These are phyloP conservation scores for Epinotia brunnichana DNA, from an alignment of 2,888 invertebrate species.

Conservation along the genomic window DNA sequence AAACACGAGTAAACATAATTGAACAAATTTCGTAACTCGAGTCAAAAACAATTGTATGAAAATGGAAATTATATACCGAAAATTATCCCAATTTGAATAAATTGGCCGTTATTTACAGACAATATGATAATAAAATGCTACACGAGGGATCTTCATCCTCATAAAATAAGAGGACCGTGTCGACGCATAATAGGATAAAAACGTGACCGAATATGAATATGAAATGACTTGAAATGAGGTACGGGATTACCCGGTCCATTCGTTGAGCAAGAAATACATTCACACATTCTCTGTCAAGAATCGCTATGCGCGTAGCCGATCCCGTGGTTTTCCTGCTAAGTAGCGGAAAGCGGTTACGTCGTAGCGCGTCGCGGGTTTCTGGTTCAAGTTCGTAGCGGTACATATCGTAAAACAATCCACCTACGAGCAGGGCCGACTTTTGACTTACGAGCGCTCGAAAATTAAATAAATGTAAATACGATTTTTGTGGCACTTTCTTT, in stretches of 20 bases:
- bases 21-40: not conserved
- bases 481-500: too few species aligned
- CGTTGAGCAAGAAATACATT: not conserved
- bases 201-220: slow-evolving; percentile 32
- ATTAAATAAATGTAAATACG: too few species aligned
- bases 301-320: too few species aligned
- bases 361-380: too few species aligned
- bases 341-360: too few species aligned
- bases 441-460: too few species aligned
- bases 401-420: too few species aligned
- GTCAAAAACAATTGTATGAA: not conserved
- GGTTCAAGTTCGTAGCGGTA: too few species aligned
- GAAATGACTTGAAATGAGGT: slow-evolving; percentile 12
- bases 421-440: too few species aligned
- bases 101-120: slow-evolving; percentile 19
- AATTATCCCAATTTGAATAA: slow-evolving; percentile 8
- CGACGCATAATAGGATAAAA: slow-evolving; percentile 22
- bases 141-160: slow-evolving; percentile 4
- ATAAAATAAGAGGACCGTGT: slow-evolving; percentile 19
- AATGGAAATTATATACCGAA: slow-evolving; percentile 7
- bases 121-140: slow-evolving; percentile 17
- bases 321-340: too few species aligned
- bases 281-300: too few species aligned
- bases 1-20: not conserved
- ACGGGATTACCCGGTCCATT: not conserved